A percentile compares a stretch with the other conserved stretches of the same genome.
Evolutionary conservation across 2,888 invertebrate species (phyloP).

Genomic region (Oeneis ivallda): DNA sequence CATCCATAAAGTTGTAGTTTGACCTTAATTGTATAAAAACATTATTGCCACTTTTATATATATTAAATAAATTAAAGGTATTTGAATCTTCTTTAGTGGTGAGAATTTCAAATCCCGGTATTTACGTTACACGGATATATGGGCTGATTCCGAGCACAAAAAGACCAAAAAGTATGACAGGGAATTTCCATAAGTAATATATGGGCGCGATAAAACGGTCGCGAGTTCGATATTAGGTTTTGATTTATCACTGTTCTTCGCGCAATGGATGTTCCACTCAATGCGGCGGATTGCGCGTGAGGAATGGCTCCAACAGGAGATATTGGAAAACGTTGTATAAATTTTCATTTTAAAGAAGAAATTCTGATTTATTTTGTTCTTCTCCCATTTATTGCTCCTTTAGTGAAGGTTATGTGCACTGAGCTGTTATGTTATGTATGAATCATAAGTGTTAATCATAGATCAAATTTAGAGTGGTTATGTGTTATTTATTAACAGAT

Average conservation of each 20-base stretch:
- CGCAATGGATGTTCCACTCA: constrained; percentile 34
- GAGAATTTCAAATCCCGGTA: constrained; percentile 5
- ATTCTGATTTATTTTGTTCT: constrained; percentile 13
- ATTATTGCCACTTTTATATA: no score
- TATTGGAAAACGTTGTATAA: constrained; percentile 20
- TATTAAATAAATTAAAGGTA: neutral
- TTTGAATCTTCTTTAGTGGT: neutral
- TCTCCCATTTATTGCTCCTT: neutral
- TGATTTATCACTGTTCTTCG: constrained; percentile 42
- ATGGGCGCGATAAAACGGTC: constrained; percentile 41
- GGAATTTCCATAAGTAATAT: constrained; percentile 42
- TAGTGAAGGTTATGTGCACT: no score
- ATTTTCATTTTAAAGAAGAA: constrained; percentile 17
- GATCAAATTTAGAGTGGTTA: no score
- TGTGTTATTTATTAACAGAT: no score
- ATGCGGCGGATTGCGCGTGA: constrained; percentile 32
- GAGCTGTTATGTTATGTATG: no score
- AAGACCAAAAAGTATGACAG: constrained; percentile 16
- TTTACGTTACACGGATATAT: constrained; percentile 16
- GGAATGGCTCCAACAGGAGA: constrained; percentile 26
- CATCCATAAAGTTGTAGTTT: no score
- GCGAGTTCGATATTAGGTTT: constrained; percentile 42
- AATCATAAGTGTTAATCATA: no score
- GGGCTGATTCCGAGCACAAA: constrained; percentile 9
- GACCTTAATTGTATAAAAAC: no score